Base-by-base conservation (phyloP, 1,140 invertebrate species). In the Aleiodes sp. region DNA sequence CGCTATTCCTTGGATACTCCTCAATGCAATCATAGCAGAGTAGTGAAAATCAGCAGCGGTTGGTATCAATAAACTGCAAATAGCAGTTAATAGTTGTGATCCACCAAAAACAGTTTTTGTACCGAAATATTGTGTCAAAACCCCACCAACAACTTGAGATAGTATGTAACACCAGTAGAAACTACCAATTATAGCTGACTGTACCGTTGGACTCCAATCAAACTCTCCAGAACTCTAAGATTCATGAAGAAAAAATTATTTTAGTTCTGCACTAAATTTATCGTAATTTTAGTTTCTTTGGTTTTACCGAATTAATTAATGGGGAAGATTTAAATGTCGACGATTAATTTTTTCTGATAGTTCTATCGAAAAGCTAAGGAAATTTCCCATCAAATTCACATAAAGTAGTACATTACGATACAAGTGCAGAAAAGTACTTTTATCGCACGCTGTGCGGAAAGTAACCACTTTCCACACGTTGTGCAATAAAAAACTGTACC, bases 81-180 rank as follows among this genome's bases (percentile, higher is more conserved):
- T 74, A n/a, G 91, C 91, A 21, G 91, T 92, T 24, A 87, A 82
- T 12, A 91, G 75, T 76, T 93, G 91, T 1, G 91, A 91, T 69
- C 89, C 91, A 39, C 93, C 92, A 72, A 95, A 94, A 37, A 94
- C 91, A 1, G 88, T 84, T 79, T 94, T 94, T 4, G 93, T 93
- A n/a, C 94, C 93, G 78, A 93, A 91, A 73, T 89, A 87, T 82
- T 94, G 92, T 1, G 93, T 93, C n/a, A 94, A 87, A 66, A 91
- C 84, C 33, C 92, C 92, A 12, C 92, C 92, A 8, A 89, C 88
- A 2, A 92, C 87, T 84, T 92, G 91, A 0, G 90, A 91, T 12
- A 92, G 77, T 46, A 92, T 91, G 73, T 92, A 92, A 69, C 90
- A 91, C 91, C 91, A 92, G 81, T 91, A 92, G 76, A 93, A 93